phyloP scores from a whole-genome alignment of 2,888 invertebrate species.

The Carpatolechia fugitivella region DNA sequence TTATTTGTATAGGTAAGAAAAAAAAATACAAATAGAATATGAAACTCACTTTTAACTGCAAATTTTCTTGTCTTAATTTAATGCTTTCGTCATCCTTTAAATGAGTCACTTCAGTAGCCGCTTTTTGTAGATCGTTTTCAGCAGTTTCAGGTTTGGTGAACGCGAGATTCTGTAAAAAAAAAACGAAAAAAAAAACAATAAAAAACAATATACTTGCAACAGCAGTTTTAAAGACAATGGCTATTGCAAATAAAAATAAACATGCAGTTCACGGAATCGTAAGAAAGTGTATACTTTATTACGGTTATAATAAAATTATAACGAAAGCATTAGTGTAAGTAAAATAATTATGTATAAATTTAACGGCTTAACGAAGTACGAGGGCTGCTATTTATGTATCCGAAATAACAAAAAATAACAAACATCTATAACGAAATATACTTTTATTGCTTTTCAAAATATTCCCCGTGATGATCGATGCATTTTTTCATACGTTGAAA shows the following conservation, averaged over 20 bases:
- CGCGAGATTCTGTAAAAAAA: slow-evolving; percentile 55
- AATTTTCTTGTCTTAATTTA: slow-evolving; percentile 90
- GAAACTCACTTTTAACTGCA: slow-evolving; percentile 86
- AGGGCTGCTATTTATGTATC: too few species aligned
- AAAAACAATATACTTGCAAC: background rate
- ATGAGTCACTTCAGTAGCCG: slow-evolving; percentile 86
- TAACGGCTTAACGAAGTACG: too few species aligned
- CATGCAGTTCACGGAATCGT: slow-evolving; percentile 33
- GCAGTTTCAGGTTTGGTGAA: slow-evolving; percentile 62
- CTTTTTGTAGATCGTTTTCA: slow-evolving; percentile 80
- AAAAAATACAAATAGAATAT: slow-evolving; percentile 18
- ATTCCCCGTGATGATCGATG: too few species aligned
- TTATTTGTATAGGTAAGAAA: background rate
- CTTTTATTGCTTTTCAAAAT: too few species aligned
- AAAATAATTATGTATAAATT: too few species aligned
- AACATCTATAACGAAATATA: too few species aligned
- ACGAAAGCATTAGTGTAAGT: too few species aligned
- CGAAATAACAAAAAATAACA: too few species aligned
- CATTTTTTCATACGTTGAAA: too few species aligned
- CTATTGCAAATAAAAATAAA: slow-evolving; percentile 45
- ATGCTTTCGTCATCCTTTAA: slow-evolving; percentile 87
- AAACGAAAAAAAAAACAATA: slow-evolving; percentile 27
- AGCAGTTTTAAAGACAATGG: background rate
- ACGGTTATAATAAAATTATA: too few species aligned
- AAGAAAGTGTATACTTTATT: background rate